Percentiles rank a stretch among this genome's conserved stretches.
phyloP scores from a whole-genome alignment of 2,888 invertebrate species.

The Caenorhabditis wallacei region DNA sequence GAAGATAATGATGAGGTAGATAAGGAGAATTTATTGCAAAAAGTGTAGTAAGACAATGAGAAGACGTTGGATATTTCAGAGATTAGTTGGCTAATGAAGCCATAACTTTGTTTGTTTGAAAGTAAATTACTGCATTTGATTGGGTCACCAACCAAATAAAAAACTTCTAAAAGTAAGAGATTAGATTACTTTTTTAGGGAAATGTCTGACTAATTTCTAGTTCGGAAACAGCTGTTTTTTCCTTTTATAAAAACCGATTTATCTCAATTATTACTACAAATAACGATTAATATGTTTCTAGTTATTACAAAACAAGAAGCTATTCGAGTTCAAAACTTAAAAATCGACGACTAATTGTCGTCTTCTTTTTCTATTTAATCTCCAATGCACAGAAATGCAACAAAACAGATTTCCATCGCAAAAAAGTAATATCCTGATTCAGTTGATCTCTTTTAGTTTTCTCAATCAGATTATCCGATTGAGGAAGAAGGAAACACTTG shows the following conservation, averaged over 20 bases:
- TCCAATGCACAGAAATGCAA: no score
- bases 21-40: background rate
- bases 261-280: background rate
- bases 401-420: no score
- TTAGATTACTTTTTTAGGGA: no score
- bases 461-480: constrained; percentile 12
- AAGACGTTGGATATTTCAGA: background rate
- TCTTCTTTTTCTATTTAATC: no score
- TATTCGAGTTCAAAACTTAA: background rate
- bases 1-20: constrained; percentile 2
- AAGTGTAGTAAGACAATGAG: constrained; percentile 29
- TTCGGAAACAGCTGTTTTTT: constrained; percentile 2
- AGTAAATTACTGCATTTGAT: no score
- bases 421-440: constrained; percentile 17
- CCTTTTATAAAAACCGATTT: background rate
- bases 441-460: constrained; percentile 8
- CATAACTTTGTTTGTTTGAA: background rate
- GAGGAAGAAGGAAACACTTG: constrained; percentile 26
- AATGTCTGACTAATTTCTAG: background rate
- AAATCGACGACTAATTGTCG: no score
- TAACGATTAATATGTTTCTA: background rate
- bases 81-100: constrained; percentile 5
- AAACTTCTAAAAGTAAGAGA: no score
- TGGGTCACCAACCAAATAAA: no score
- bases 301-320: background rate